Evolutionary conservation across 2,797 vertebrate genomes (phyloP).

Genomic region (Eupleurogrammus muticus): DNA sequence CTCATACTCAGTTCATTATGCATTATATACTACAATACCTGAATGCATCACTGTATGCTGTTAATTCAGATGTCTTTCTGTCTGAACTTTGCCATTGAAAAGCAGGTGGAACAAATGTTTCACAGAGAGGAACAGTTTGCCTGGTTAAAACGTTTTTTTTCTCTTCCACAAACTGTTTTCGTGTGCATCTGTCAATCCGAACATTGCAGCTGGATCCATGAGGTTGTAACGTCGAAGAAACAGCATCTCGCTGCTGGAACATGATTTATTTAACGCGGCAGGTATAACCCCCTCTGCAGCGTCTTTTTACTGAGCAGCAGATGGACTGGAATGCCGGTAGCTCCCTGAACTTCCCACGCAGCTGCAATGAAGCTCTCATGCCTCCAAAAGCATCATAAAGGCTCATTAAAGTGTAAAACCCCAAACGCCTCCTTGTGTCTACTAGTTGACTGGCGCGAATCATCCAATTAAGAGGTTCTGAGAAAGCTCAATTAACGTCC

Average conservation of each 20-base stretch:
- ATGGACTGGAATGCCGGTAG: background rate
- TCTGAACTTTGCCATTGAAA: too few relatives aligned
- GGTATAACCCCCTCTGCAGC: background rate
- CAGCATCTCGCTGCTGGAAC: background rate
- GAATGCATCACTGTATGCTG: too few relatives aligned
- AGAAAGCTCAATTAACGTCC: background rate
- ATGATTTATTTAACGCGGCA: background rate
- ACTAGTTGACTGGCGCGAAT: background rate
- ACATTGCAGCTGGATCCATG: too few relatives aligned
- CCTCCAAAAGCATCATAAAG: constrained; percentile 2
- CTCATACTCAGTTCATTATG: too few relatives aligned
- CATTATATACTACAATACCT: too few relatives aligned
- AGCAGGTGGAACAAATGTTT: too few relatives aligned
- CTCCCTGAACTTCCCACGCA: background rate
- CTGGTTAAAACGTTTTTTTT: too few relatives aligned
- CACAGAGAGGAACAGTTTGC: too few relatives aligned
- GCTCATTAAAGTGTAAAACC: constrained; percentile 23
- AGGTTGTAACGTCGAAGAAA: too few relatives aligned
- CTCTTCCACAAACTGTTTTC: too few relatives aligned
- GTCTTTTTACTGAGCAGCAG: background rate
- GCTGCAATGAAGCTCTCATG: constrained; percentile 7
- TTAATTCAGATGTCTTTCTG: too few relatives aligned
- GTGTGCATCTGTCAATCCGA: too few relatives aligned
- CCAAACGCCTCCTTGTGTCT: background rate
- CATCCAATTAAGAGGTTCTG: constrained; percentile 8